These are phyloP conservation scores for Penaeus monodon DNA, from an alignment of 2,888 invertebrate species.

Conservation along the genomic window DNA sequence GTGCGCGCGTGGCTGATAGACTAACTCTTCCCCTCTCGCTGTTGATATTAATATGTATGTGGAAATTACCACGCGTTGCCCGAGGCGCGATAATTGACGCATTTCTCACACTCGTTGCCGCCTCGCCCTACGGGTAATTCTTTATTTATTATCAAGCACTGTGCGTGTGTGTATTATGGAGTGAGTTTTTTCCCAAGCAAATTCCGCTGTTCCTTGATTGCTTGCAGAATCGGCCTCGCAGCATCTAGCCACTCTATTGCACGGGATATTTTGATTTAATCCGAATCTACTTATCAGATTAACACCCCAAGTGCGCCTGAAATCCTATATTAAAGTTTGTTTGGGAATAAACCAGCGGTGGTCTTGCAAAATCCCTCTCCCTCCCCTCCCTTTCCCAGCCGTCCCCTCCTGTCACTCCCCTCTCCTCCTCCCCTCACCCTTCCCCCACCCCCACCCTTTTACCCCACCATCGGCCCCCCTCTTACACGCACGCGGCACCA, in stretches of 20 bases:
- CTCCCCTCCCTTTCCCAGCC: too few relatives aligned
- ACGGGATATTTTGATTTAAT: slow-evolving; percentile 59
- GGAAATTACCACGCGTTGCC: slow-evolving; percentile 58
- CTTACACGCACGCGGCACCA: not conserved
- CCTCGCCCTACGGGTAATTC: slow-evolving; percentile 8
- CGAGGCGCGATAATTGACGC: slow-evolving; percentile 59
- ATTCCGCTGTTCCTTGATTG: not conserved
- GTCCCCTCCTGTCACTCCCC: not conserved
- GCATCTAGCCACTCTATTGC: slow-evolving; percentile 36
- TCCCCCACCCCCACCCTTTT: not conserved
- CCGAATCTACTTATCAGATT: slow-evolving; percentile 61
- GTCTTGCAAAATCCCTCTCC: slow-evolving; percentile 16
- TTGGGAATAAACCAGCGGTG: slow-evolving; percentile 34
- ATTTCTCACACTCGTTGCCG: slow-evolving; percentile 39
- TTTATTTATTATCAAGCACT: slow-evolving; percentile 36
- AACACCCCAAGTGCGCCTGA: slow-evolving; percentile 57
- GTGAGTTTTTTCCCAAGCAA: too few relatives aligned
- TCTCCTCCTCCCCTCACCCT: not conserved
- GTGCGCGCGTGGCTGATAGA: slow-evolving; percentile 48
- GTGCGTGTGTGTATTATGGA: slow-evolving; percentile 12
- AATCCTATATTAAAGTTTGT: slow-evolving; percentile 61
- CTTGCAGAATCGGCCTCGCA: not conserved
- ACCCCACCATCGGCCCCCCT: not conserved
- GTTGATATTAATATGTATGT: slow-evolving; percentile 62
- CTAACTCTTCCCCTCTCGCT: slow-evolving; percentile 62